Evolutionary conservation across 1,140 invertebrate species (phyloP), one percentile per base, ranked within the genome.

Genomic region (Calosoma granatense): DNA sequence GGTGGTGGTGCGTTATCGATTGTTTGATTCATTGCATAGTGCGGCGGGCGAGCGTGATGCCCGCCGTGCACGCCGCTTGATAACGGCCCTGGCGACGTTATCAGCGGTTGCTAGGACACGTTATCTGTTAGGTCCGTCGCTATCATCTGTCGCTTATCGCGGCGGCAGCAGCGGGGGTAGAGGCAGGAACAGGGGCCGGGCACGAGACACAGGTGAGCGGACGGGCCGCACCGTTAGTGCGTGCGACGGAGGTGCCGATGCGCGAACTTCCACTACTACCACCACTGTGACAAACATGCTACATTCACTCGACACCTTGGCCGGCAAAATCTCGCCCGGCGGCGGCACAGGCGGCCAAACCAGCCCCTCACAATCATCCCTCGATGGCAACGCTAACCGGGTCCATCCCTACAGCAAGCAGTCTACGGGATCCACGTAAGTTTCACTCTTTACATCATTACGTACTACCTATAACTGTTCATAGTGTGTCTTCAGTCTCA

Each of bases 301-400:
- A 68, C 84, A 86, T 70, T 86, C 86, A 59, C 73, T 88, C 71
- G 86, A 87, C 75, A 81, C 83, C 70, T 76, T 88, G 73, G 86
- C 85, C 72, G 84, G 83, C 65, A 89, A 89, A 73, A 85, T 88
- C 73, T 87, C 86, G 72, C 85, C 86, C 66, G 82, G 83, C 59
- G 41, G 76, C 75, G 56, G 75, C 72, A 20, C 54, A 20, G 51
- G 26, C 51, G 15, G 58, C 43, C 51, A 64, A 67, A 51, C 61
- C 30, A 66, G 63, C 57, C 59, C 59, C 11, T 65, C 67, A 15
- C 55, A 65, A 11, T 67, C 65, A 20, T 70, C 77, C 51, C 72
- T 79, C 61, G 79, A 80, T 70, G 68, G 73, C 36, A 81, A 80
- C 69, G 78, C 77, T 52, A 81, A 80, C 68, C 70, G 78, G 58